Evolutionary conservation across 2,797 vertebrate genomes (phyloP).

Genomic region (Mus caroli): DNA sequence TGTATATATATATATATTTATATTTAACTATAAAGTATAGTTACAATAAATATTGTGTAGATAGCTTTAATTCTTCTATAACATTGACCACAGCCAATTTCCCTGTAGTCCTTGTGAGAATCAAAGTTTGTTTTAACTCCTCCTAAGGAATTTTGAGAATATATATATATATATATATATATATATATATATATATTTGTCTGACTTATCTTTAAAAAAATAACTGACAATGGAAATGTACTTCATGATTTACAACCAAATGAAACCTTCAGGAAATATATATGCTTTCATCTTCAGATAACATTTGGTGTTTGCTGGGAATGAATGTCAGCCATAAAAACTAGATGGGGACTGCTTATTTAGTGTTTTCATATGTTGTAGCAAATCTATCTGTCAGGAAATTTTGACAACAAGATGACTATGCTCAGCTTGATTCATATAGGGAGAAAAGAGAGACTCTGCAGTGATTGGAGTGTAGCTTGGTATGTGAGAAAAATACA

Average conservation of each 20-base stretch:
- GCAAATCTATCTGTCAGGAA: constrained; percentile 72
- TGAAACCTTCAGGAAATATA: constrained; percentile 72
- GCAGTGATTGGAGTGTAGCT: constrained; percentile 26
- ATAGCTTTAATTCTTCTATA: constrained; percentile 28
- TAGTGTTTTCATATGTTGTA: constrained; percentile 81
- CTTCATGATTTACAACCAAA: constrained; percentile 75
- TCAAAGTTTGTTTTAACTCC: constrained; percentile 68
- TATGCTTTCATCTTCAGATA: constrained; percentile 68
- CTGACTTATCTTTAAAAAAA: constrained; percentile 63
- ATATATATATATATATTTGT: too few species aligned
- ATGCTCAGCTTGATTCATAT: constrained; percentile 59
- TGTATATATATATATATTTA: background rate
- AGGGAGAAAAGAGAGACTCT: background rate
- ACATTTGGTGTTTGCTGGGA: constrained; percentile 72
- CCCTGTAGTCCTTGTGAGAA: constrained; percentile 64
- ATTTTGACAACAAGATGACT: constrained; percentile 74
- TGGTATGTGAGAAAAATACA: constrained; percentile 36
- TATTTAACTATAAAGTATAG: constrained; percentile 77
- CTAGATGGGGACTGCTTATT: constrained; percentile 73
- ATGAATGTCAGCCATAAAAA: constrained; percentile 77
- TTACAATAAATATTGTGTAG: constrained; percentile 81
- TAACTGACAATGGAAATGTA: constrained; percentile 63
- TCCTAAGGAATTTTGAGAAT: constrained; percentile 66
- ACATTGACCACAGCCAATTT: constrained; percentile 19
- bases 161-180: background rate